Base-by-base conservation (phyloP, 1,140 invertebrate species). In the Antheraea pernyi region DNA sequence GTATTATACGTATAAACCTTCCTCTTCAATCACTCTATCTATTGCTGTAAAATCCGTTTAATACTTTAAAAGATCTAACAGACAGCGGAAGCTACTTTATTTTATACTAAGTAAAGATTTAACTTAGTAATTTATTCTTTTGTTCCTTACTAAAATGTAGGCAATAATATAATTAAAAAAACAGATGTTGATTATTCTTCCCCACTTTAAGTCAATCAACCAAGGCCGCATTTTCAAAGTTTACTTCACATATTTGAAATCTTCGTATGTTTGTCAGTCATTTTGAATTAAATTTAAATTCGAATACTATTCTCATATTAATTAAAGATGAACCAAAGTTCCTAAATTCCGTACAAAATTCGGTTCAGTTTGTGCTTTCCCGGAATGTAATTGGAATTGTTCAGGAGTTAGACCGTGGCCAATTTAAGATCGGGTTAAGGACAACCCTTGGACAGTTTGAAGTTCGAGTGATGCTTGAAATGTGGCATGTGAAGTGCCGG, bases 321-420 rank as follows among this genome's bases (percentile, higher is more conserved):
- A 76, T 79, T 76, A 73, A 78, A 79, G 72, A 76, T 70, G 69
- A 74, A 68, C 59, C 65, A 76, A 79, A 79, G 70, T 79, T 79
- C 58, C 53, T 37, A 62, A 68, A 79, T 77, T 73, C 73, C 75
- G 59, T 58, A 60, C 71, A 77, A 69, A 72, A 73, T 74, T 73
- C 59, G 65, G 69, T 65, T 68, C 62, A 72, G 77, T 79, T 79
- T 79, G 74, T 76, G 73, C 74, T 71, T 71, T 67, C 65, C 48
- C 67, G 74, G 74, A 80, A 80, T 82, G 78, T 80, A 82, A 82
- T 82, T 80, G 79, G 79, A 80, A 79, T 80, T 79, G 80, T 82
- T 82, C 68, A 13, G 67, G 65, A 73, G 78, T 80, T 73, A 78
- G 73, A 79, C 80, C 77, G 75, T 75, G 70, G 74, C 78, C 74